Conservation (phyloP, 2,797 vertebrate genomes). For the Coranthus polyacanthus region DNA sequence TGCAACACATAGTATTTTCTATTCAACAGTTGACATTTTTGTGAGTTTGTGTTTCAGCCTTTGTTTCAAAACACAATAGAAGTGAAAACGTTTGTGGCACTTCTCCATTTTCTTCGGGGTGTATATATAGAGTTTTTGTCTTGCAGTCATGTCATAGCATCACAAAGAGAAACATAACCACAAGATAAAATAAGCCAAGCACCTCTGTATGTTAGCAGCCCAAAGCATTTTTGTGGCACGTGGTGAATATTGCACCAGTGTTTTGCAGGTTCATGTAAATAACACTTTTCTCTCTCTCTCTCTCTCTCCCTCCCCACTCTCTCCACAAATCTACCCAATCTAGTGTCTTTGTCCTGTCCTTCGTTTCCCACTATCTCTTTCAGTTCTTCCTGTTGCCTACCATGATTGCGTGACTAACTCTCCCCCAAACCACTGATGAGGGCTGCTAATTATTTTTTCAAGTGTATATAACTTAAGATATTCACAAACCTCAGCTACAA, state of each 20-base stretch:
- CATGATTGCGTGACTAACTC: neutral
- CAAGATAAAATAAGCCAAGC: slow-evolving; percentile 44
- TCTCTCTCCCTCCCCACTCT: too few relatives aligned
- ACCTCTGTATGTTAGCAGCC: slow-evolving; percentile 31
- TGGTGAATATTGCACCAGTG: slow-evolving; percentile 2
- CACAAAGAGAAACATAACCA: slow-evolving; percentile 53
- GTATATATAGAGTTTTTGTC: slow-evolving; percentile 51
- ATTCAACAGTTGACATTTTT: slow-evolving; percentile 9
- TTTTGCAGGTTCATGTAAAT: slow-evolving; percentile 3
- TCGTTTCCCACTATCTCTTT: neutral
- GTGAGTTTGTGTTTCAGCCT: slow-evolving; percentile 19
- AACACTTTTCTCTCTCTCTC: neutral
- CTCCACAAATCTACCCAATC: neutral
- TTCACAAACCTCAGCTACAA: too few relatives aligned
- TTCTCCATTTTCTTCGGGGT: slow-evolving; percentile 44
- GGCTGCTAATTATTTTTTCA: neutral
- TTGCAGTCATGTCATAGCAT: slow-evolving; percentile 59
- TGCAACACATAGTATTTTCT: neutral
- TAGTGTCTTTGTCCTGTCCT: slow-evolving; percentile 9
- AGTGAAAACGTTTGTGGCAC: slow-evolving; percentile 12
- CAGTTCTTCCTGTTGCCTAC: slow-evolving; percentile 14
- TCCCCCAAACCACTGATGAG: too few relatives aligned
- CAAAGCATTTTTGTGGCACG: slow-evolving; percentile 21
- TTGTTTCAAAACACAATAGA: slow-evolving; percentile 41
- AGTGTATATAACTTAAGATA: too few relatives aligned